Conservation (phyloP, 1,140 invertebrate genomes). For the Drosophila ficusphila region DNA sequence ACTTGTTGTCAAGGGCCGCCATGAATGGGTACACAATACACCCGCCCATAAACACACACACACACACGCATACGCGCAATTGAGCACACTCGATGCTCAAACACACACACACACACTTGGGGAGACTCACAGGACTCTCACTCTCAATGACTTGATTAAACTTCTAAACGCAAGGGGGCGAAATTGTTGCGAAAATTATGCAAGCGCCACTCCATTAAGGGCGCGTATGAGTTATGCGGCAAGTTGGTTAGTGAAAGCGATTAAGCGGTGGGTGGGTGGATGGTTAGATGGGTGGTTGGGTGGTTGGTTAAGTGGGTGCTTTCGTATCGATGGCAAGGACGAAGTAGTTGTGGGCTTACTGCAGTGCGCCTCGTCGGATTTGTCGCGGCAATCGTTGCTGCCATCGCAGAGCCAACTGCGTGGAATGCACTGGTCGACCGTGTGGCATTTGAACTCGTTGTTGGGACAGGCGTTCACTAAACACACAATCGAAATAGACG, state of each 20-base stretch:
- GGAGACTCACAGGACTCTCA: conserved; percentile 29
- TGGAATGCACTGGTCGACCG: conserved; percentile 89
- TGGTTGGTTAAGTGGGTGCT: neutral
- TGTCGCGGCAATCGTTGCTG: conserved; percentile 90
- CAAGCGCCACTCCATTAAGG: conserved; percentile 67
- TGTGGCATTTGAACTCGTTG: conserved; percentile 85
- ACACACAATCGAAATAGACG: conserved; percentile 25
- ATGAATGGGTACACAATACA: conserved; percentile 37
- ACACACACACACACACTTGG: conserved; percentile 6
- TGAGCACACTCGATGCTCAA: conserved; percentile 13
- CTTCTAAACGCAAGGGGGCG: conserved; percentile 25
- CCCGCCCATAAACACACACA: neutral
- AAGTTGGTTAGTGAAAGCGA: conserved; percentile 44
- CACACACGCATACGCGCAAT: neutral
- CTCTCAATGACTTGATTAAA: conserved; percentile 73
- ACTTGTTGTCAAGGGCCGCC: conserved; percentile 52
- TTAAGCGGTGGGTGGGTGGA: neutral
- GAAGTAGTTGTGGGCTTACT: conserved; percentile 63
- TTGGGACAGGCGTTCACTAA: conserved; percentile 75
- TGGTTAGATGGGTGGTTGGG: neutral
- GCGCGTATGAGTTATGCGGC: conserved; percentile 59
- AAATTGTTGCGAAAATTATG: conserved; percentile 71
- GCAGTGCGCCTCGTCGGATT: conserved; percentile 88
- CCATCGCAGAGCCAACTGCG: conserved; percentile 91
- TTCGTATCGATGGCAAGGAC: conserved; percentile 2